Evolutionary conservation across 2,797 vertebrate genomes (phyloP).

Genomic region (Lepus oiostolus): DNA sequence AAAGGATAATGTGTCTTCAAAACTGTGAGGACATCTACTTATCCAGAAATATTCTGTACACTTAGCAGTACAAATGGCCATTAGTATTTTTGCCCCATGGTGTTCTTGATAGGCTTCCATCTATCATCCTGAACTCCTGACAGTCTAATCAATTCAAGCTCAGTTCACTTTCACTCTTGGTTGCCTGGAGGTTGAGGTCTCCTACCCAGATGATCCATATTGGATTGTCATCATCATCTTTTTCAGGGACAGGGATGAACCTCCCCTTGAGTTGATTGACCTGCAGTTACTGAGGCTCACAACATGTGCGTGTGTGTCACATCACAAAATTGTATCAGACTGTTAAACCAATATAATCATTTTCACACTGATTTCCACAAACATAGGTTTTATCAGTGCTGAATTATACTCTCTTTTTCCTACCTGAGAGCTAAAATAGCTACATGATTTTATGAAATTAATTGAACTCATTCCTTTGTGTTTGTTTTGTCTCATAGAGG

Average conservation of each 20-base stretch:
- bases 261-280: constrained; percentile 65
- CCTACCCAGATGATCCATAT: constrained; percentile 37
- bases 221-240: constrained; percentile 73
- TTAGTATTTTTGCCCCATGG: constrained; percentile 28
- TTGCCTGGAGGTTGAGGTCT: constrained; percentile 55
- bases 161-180: constrained; percentile 58
- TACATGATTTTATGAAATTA: constrained; percentile 14
- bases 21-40: not conserved
- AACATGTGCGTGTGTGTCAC: not conserved
- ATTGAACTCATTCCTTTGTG: constrained; percentile 24
- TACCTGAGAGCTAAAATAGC: constrained; percentile 41
- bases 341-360: constrained; percentile 59
- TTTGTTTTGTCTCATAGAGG: not conserved
- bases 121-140: constrained; percentile 36
- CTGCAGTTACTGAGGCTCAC: constrained; percentile 44
- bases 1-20: constrained; percentile 9
- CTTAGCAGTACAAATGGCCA: not conserved
- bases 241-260: constrained; percentile 58
- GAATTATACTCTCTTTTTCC: not conserved
- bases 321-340: constrained; percentile 67
- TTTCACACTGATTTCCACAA: constrained; percentile 70
- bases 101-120: constrained; percentile 35
- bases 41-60: constrained; percentile 11
- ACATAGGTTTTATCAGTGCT: not conserved
- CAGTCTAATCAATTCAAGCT: constrained; percentile 63